phyloP scores from a whole-genome alignment of 1,140 invertebrate genomes.

The Caenorhabditis latens region DNA sequence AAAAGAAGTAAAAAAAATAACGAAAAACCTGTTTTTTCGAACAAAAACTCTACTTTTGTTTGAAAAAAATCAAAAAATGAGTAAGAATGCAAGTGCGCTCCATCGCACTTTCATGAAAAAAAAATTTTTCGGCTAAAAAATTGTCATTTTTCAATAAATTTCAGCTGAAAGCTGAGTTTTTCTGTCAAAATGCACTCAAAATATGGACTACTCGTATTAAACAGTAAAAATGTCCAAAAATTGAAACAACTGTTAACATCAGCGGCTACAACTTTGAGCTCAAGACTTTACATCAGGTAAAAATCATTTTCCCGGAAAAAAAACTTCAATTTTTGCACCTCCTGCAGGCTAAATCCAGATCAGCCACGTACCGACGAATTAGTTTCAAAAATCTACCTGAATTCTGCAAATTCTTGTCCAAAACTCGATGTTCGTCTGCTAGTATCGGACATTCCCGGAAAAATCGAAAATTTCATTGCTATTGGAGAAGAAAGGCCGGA shows the following conservation, averaged over 20 bases:
- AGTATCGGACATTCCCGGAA: not conserved
- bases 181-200: not conserved
- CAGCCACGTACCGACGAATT: not conserved
- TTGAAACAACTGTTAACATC: not conserved
- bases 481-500: slow-evolving; percentile 10
- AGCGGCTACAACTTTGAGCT: not conserved
- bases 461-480: not conserved
- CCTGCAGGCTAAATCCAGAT: not conserved
- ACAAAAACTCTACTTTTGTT: not conserved
- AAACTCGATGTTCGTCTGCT: not conserved
- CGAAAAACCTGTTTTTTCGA: not conserved
- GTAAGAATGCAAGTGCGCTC: not conserved
- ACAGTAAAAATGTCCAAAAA: slow-evolving; percentile 26
- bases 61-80: not conserved
- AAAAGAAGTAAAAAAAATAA: too few species aligned
- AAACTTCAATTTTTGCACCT: not conserved
- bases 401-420: not conserved
- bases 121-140: not conserved
- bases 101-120: slow-evolving; percentile 1
- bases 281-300: slow-evolving; percentile 32
- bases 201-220: not conserved
- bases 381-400: slow-evolving; percentile 3
- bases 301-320: not conserved
- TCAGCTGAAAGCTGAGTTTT: not conserved
- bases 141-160: not conserved